A percentile compares a stretch with the other conserved stretches of the same genome.
phyloP scores from a whole-genome alignment of 2,888 invertebrate genomes.

The Sinotaia quadrata region DNA sequence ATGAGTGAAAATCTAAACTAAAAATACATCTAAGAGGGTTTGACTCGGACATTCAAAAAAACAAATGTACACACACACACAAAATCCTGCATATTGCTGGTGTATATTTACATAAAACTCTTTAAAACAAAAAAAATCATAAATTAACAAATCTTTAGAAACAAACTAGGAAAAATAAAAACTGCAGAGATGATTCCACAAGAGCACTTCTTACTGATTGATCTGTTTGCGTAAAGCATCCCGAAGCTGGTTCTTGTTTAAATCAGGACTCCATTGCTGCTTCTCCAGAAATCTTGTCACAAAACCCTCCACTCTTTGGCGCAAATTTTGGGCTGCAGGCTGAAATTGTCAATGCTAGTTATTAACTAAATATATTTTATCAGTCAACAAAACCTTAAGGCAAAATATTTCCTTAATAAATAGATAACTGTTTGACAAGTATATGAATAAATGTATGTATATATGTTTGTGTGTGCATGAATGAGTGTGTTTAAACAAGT shows the following conservation, averaged over 20 bases:
- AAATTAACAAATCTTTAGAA: neutral
- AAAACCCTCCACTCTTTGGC: constrained; percentile 89
- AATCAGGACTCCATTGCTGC: constrained; percentile 88
- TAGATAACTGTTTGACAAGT: neutral
- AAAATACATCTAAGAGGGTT: too few species aligned
- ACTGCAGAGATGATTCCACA: neutral
- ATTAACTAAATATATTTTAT: too few species aligned
- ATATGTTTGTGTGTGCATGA: neutral
- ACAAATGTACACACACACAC: neutral
- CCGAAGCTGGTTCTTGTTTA: constrained; percentile 92
- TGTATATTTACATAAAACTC: neutral
- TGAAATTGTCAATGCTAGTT: constrained; percentile 67
- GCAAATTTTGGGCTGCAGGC: constrained; percentile 94
- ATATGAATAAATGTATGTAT: neutral
- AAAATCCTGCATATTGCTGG: neutral
- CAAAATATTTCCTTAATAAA: too few species aligned
- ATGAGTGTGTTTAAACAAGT: too few species aligned
- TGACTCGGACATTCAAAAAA: neutral
- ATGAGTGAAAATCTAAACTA: too few species aligned
- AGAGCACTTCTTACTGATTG: constrained; percentile 79
- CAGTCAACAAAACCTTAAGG: too few species aligned
- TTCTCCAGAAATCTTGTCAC: constrained; percentile 87
- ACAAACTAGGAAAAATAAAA: neutral
- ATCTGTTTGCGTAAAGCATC: constrained; percentile 91
- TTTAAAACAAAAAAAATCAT: neutral